phyloP scores from a whole-genome alignment of 2,888 invertebrate species.

The Helobdella robusta region DNA sequence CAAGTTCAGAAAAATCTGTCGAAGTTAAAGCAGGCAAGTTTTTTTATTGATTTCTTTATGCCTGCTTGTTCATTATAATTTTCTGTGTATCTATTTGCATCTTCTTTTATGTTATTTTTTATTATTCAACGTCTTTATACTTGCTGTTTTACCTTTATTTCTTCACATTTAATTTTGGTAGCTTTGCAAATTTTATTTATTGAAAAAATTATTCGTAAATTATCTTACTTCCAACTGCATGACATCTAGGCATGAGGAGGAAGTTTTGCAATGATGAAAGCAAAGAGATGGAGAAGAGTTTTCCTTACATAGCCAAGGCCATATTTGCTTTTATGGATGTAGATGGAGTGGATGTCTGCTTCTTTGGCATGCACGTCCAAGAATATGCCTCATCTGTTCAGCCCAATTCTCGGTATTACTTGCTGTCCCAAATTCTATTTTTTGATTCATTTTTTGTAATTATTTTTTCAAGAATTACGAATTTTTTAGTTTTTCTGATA shows the following conservation, averaged over 20 bases:
- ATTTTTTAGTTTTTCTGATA: no score
- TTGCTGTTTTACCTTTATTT: background rate
- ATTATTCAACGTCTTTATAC: background rate
- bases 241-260: no score
- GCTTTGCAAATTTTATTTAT: no score
- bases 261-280: slow-evolving; percentile 21
- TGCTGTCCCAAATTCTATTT: background rate
- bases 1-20: slow-evolving; percentile 91
- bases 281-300: slow-evolving; percentile 71
- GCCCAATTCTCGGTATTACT: slow-evolving; percentile 67
- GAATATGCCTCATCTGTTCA: slow-evolving; percentile 99
- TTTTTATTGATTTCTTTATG: background rate
- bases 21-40: slow-evolving; percentile 81
- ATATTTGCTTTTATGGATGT: slow-evolving; percentile 98
- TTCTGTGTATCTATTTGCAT: background rate
- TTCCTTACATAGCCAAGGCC: slow-evolving; percentile 95
- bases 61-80: background rate
- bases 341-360: slow-evolving; percentile 95
- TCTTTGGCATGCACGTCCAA: slow-evolving; percentile 99
- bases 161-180: background rate
- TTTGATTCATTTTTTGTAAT: no score
- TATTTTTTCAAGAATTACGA: no score
- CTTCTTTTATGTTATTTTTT: background rate
- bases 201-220: no score
- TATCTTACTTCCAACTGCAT: no score